These are phyloP conservation scores for Ganaspis brasiliensis DNA, from an alignment of 2,888 invertebrate genomes.

Conservation along the genomic window DNA sequence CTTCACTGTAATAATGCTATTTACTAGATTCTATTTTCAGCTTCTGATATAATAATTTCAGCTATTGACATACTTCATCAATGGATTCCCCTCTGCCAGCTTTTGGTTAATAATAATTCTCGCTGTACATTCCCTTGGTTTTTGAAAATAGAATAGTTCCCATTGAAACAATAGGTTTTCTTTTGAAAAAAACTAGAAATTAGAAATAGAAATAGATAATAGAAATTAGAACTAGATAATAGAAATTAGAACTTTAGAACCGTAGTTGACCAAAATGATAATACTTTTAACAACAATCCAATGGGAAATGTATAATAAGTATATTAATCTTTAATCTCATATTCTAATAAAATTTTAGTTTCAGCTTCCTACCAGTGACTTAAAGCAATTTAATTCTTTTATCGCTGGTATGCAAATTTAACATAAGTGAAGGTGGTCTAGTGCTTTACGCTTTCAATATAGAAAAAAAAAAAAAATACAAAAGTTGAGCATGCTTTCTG, in stretches of 20 bases:
- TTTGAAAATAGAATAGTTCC: slow-evolving; percentile 27
- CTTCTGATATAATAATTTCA: slow-evolving; percentile 29
- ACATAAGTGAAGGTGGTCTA: slow-evolving; percentile 62
- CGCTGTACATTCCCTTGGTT: slow-evolving; percentile 24
- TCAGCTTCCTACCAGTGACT: slow-evolving; percentile 53
- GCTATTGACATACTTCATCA: slow-evolving; percentile 7
- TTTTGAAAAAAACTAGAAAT: too few species aligned
- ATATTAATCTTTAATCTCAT: slow-evolving; percentile 17
- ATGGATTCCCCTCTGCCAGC: neutral
- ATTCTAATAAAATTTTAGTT: slow-evolving; percentile 37
- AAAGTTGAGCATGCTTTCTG: slow-evolving; percentile 3
- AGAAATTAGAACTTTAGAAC: neutral
- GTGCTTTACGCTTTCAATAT: slow-evolving; percentile 29
- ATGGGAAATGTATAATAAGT: slow-evolving; percentile 1
- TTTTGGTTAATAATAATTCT: slow-evolving; percentile 23
- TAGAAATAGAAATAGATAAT: neutral
- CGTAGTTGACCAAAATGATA: neutral
- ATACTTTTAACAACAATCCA: neutral
- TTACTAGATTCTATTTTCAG: slow-evolving; percentile 7
- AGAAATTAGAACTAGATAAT: neutral
- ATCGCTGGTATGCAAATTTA: slow-evolving; percentile 49
- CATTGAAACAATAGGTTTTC: neutral
- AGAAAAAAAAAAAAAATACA: neutral
- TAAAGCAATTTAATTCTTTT: slow-evolving; percentile 39
- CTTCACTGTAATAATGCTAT: slow-evolving; percentile 5